A percentile compares a stretch with the other conserved stretches of the same genome.
Evolutionary conservation across 2,888 invertebrate genomes (phyloP).

Genomic region (Branchellion lobata): DNA sequence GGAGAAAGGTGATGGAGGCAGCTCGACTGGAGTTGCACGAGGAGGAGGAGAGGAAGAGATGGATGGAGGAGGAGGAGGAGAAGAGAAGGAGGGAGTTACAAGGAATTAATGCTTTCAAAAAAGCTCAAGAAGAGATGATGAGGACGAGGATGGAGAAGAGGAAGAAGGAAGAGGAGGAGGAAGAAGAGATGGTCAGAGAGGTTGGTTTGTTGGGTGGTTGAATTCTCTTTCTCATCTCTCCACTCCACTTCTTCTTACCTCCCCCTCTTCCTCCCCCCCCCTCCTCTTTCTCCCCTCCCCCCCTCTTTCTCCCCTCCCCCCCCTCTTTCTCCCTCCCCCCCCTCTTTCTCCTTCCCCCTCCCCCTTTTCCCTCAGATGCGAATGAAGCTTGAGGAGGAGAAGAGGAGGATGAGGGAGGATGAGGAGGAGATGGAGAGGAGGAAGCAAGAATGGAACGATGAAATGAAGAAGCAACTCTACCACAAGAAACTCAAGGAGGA

Average conservation of each 20-base stretch:
- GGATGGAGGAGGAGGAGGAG: too few species aligned
- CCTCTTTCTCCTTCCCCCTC: too few species aligned
- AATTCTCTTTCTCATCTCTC: background rate
- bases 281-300: too few species aligned
- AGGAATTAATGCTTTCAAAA: too few species aligned
- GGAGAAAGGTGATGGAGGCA: conserved; percentile 1
- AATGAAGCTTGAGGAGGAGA: conserved; percentile 16
- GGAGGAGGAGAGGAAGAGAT: conserved; percentile 4
- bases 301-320: too few species aligned
- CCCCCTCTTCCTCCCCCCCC: too few species aligned
- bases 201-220: background rate
- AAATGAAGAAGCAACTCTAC: conserved; percentile 8
- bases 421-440: background rate
- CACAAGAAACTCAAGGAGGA: background rate
- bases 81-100: too few species aligned
- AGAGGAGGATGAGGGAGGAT: background rate
- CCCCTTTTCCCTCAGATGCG: too few species aligned
- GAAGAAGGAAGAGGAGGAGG: conserved; percentile 19
- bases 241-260: background rate
- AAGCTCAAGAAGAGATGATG: too few species aligned
- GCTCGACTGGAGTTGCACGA: conserved; percentile 5
- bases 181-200: background rate
- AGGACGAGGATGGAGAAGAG: too few species aligned
- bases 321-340: too few species aligned
- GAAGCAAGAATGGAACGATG: conserved; percentile 10